Conservation (phyloP, 2,113 vertebrate species). For the Hyperopisus bebe region DNA sequence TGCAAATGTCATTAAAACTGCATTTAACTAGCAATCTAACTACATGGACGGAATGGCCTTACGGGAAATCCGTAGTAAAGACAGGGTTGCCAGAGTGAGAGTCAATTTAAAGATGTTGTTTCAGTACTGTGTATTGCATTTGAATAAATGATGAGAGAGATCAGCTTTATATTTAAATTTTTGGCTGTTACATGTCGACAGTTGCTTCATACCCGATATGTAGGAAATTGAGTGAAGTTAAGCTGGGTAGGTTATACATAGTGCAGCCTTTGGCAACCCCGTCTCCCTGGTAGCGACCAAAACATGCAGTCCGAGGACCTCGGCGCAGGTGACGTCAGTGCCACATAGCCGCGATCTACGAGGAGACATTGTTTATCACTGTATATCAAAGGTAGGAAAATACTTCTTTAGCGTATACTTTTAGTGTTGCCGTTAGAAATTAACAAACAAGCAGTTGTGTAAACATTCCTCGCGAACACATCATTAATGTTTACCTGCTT, state of each 20-base stretch:
- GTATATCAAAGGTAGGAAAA: background rate
- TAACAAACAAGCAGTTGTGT: background rate
- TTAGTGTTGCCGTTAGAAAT: background rate
- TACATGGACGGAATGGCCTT: background rate
- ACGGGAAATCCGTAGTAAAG: background rate
- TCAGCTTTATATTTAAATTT: background rate
- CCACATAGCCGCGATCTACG: background rate
- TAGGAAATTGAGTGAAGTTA: background rate
- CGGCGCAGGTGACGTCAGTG: background rate
- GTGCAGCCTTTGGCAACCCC: background rate
- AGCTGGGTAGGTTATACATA: background rate
- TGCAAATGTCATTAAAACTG: background rate
- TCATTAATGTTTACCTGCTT: background rate
- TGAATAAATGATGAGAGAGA: background rate
- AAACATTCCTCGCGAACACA: background rate
- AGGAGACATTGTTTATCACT: background rate
- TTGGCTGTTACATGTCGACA: background rate
- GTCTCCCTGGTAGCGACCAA: slow-evolving; percentile 21
- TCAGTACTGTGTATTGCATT: background rate
- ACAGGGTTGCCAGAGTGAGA: background rate
- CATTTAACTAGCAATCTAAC: background rate
- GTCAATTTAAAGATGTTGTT: background rate
- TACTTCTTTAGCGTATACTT: background rate
- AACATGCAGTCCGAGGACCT: slow-evolving; percentile 5
- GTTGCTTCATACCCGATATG: background rate